These are phyloP conservation scores for Sylvilagus floridanus DNA, from an alignment of 2,797 vertebrate genomes.

Conservation along the genomic window DNA sequence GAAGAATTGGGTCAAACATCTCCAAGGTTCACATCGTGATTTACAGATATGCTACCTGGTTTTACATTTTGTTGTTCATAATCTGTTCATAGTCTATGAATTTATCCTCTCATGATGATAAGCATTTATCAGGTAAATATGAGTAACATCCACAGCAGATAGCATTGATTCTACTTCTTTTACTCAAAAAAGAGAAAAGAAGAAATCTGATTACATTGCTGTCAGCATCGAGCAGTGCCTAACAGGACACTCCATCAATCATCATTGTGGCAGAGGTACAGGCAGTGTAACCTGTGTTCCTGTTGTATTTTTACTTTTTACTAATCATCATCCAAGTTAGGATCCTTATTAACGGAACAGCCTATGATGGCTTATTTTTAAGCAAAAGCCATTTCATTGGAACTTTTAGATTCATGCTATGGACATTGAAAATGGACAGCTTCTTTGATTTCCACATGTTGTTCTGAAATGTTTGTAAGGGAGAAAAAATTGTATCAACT, in stretches of 20 bases:
- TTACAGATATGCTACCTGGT: background rate
- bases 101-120: background rate
- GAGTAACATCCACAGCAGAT: background rate
- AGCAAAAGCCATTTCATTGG: background rate
- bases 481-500: background rate
- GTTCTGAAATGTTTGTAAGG: background rate
- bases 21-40: background rate
- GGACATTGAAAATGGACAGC: background rate
- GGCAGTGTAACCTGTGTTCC: background rate
- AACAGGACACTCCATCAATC: accelerated
- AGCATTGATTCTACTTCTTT: background rate
- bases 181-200: background rate
- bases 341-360: background rate
- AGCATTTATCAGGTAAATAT: background rate
- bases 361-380: background rate
- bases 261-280: accelerated
- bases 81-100: background rate
- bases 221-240: background rate
- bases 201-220: background rate
- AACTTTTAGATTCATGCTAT: background rate
- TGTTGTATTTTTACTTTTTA: background rate
- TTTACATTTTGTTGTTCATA: background rate
- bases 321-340: accelerated
- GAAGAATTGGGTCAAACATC: background rate
- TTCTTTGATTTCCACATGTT: background rate